Base-by-base conservation (phyloP, 2,113 vertebrate species). In the Eidolon helvum region DNA sequence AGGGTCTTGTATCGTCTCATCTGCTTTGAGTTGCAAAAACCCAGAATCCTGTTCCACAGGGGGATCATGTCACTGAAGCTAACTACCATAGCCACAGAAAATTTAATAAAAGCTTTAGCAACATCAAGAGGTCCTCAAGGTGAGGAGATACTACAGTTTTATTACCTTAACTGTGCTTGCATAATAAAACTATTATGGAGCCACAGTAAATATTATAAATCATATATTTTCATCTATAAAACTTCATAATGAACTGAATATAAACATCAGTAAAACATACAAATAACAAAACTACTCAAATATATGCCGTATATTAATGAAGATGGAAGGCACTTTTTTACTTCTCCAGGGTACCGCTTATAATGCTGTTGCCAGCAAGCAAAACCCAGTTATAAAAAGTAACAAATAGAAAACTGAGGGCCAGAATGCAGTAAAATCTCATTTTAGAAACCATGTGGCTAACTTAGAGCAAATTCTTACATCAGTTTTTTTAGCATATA, bases 151-250 rank as follows among this genome's bases (percentile, higher is more conserved):
- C n/a, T 96, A 16, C 91, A 90, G 94, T 96, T 98, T 97, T 95
- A 95, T 94, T 96, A 75, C n/a, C 86, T 91, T 95, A 89, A 63
- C 45, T 1, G 1, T 28, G 4, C 33, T 38, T 96, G 87, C 21
- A 93, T 97, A 98, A 94, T 95, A 97, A 96, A 84, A n/a, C 0
- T 53, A 84, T 96, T 97, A 87, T 0, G 0, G 50, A 82, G 26
- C 59, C 94, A 68, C 10, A 83, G 96, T 84, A 97, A 98, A 98
- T 93, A 96, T 79, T 89, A 79, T 96, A 97, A 97, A 96, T 97
- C 40, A 43, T 84, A 85, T 3, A 89, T 16, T 43, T 74, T 91
- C 57, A 68, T 7, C 45, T 96, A 96, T 98, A 95, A 96, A 97
- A 83, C 91, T 63, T 66, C 21, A 87, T 85, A 82, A 66, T 72